Evolutionary conservation across 2,113 vertebrate species (phyloP), one percentile per base, ranked within the genome.

Genomic region (Xiphophorus couchianus): DNA sequence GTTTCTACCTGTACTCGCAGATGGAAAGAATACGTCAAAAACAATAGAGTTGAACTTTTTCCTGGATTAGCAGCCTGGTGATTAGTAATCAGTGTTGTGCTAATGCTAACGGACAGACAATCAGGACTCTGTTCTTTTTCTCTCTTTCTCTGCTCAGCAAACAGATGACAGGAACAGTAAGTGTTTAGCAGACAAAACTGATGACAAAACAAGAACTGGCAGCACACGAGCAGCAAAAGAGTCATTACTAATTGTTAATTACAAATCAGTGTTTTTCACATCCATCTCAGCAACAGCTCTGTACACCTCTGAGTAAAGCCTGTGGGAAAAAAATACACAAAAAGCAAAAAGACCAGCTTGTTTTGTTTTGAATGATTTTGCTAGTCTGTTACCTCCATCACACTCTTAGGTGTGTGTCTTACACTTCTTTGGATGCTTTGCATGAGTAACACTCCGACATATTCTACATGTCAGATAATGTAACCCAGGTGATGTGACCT

Each of bases 41-140:
- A 88, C 76, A 86, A 85, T 62, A 73, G 60, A 44, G 71, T 73
- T 69, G 58, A 42, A 25, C 9, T 42, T 62, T 62, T 72, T 65
- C 5, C 22, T 70, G 63, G n/a, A 86, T 80, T 48, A 84, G 86
- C 80, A 67, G 69, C 66, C 68, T 76, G 81, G 86, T 82, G 76
- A 92, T 91, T 89, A 91, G 78, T 90, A 89, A 89, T 90, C 88
- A 89, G 84, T 63, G 86, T 65, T 87, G 81, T 63, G 76, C 75
- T 86, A 67, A 73, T 67, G 64, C 82, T 78, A 74, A 69, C 66
- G 76, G 71, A 81, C 81, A 67, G 74, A 90, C 73, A 83, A 89
- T 90, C 86, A 86, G 82, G 80, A 86, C 78, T 83, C 33, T 3
- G 25, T 80, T 61, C 65, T 62, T 85, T 69, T 74, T 84, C 19